Conservation (phyloP, 2,888 invertebrate species). For the Antitype chi region DNA sequence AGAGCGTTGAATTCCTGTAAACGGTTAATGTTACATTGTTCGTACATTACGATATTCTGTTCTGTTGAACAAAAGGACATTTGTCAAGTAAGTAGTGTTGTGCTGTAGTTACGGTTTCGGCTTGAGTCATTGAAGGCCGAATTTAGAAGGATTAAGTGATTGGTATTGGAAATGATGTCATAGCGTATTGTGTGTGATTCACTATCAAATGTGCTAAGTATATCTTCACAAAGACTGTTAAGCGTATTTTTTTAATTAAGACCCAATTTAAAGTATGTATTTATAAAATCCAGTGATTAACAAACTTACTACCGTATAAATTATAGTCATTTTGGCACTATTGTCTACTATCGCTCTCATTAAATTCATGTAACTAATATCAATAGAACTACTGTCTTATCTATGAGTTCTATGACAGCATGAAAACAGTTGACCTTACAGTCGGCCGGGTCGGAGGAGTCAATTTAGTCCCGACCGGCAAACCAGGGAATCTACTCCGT, state of each 20-base stretch:
- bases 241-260: background rate
- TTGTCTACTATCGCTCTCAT: background rate
- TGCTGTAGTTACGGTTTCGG: constrained; percentile 23
- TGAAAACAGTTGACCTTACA: background rate
- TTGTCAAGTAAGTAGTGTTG: constrained; percentile 25
- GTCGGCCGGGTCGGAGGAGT: background rate
- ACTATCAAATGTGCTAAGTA: too few relatives aligned
- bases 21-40: constrained; percentile 44
- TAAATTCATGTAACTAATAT: constrained; percentile 11
- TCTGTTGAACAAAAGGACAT: constrained; percentile 49
- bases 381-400: constrained; percentile 5
- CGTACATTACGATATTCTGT: background rate
- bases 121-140: constrained; percentile 13
- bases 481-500: background rate
- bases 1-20: constrained; percentile 7
- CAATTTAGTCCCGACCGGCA: too few relatives aligned
- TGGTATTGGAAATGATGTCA: constrained; percentile 18
- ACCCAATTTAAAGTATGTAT: background rate
- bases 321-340: too few relatives aligned
- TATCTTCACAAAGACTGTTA: too few relatives aligned
- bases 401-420: background rate
- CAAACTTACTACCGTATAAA: background rate
- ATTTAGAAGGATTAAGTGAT: background rate
- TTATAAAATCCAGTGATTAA: background rate
- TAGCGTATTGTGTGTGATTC: background rate